A percentile compares a stretch with the other conserved stretches of the same genome.
phyloP scores from a whole-genome alignment of 1,140 invertebrate species.

The Bombyx mandarina region DNA sequence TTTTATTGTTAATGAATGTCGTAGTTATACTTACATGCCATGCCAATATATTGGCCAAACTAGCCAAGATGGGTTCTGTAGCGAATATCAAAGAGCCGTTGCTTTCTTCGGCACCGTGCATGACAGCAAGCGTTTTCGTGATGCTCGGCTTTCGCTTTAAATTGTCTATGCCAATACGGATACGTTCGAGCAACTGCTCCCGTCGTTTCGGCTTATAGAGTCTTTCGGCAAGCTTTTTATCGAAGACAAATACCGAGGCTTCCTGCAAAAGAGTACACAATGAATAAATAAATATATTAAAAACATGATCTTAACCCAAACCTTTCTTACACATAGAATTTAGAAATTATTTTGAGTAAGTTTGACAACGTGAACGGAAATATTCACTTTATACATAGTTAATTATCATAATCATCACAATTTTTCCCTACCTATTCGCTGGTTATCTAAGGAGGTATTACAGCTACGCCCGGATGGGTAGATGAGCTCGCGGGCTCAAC shows the following conservation, averaged over 20 bases:
- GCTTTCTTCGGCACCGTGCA: constrained; percentile 85
- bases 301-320: no score
- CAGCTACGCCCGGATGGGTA: no score
- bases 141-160: constrained; percentile 76
- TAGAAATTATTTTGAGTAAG: no score
- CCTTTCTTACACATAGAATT: no score
- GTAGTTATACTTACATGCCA: constrained; percentile 72
- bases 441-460: no score
- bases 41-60: constrained; percentile 89
- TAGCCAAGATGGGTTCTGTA: constrained; percentile 89
- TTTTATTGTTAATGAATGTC: no score
- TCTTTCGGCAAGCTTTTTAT: constrained; percentile 94
- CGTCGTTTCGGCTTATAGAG: constrained; percentile 94
- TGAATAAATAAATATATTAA: neutral
- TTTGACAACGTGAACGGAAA: no score
- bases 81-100: constrained; percentile 92
- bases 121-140: constrained; percentile 81
- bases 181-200: constrained; percentile 91
- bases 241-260: constrained; percentile 95
- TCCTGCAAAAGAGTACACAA: constrained; percentile 78
- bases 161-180: constrained; percentile 40
- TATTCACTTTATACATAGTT: no score
- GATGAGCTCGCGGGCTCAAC: no score
- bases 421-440: no score
- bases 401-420: no score